These are phyloP conservation scores for Strigamia maritima DNA, from an alignment of 2,888 invertebrate genomes.

Conservation along the genomic window DNA sequence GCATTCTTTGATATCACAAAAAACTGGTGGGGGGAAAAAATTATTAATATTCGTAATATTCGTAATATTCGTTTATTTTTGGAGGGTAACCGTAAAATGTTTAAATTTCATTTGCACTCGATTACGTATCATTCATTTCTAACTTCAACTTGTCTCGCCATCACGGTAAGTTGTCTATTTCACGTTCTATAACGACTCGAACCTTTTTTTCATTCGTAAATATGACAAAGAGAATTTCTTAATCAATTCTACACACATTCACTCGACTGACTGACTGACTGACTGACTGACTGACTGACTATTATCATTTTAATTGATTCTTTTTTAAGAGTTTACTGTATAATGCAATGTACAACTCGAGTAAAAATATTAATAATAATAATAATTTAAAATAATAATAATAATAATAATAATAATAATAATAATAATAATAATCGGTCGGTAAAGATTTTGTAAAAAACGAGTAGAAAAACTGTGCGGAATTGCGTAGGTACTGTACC, in stretches of 20 bases:
- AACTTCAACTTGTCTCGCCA: no score
- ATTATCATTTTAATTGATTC: neutral
- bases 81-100: no score
- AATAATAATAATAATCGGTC: no score
- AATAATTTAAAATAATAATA: no score
- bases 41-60: neutral
- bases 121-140: no score
- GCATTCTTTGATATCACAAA: neutral
- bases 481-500: neutral
- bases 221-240: neutral
- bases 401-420: no score
- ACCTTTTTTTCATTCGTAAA: neutral
- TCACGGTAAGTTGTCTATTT: no score
- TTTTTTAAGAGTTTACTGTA: neutral
- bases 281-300: no score
- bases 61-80: no score
- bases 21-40: neutral
- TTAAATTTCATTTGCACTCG: no score
- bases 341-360: no score
- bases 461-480: neutral
- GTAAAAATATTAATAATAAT: no score
- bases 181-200: neutral
- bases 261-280: neutral
- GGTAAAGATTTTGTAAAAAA: neutral
- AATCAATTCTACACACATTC: neutral